phyloP scores from a whole-genome alignment of 1,140 invertebrate species.

The Thaumatotibia leucotreta region DNA sequence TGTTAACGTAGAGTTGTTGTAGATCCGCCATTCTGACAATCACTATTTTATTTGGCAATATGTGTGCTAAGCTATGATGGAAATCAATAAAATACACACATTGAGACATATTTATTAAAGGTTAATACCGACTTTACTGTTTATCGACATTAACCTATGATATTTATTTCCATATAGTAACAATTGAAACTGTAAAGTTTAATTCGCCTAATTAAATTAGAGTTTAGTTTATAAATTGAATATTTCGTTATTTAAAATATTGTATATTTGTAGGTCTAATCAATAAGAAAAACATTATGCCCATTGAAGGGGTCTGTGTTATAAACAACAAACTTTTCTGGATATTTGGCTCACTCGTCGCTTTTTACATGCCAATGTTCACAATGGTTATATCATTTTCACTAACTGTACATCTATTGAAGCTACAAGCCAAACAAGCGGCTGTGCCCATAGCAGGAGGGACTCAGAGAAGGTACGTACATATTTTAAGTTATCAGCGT shows the following conservation, averaged over 20 bases:
- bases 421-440: conserved; percentile 83
- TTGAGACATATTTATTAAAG: too few species aligned
- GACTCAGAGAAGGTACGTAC: conserved; percentile 62
- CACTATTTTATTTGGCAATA: too few species aligned
- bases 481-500: too few species aligned
- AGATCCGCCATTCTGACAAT: too few species aligned
- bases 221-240: not conserved
- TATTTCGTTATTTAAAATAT: conserved; percentile 19
- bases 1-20: too few species aligned
- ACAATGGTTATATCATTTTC: conserved; percentile 91
- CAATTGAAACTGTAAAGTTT: not conserved
- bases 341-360: conserved; percentile 91
- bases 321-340: conserved; percentile 93
- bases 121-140: too few species aligned
- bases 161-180: too few species aligned
- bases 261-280: conserved; percentile 78
- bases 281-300: conserved; percentile 87
- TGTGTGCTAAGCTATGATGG: too few species aligned
- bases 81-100: too few species aligned
- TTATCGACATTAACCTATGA: too few species aligned
- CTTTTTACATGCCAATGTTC: conserved; percentile 95
- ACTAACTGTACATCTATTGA: conserved; percentile 89
- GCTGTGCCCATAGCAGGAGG: conserved; percentile 69
- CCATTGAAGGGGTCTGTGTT: conserved; percentile 83
- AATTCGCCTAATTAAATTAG: not conserved